Evolutionary conservation across 2,113 vertebrate genomes (phyloP), one percentile per base, ranked within the genome.

Genomic region (Platichthys flesus): DNA sequence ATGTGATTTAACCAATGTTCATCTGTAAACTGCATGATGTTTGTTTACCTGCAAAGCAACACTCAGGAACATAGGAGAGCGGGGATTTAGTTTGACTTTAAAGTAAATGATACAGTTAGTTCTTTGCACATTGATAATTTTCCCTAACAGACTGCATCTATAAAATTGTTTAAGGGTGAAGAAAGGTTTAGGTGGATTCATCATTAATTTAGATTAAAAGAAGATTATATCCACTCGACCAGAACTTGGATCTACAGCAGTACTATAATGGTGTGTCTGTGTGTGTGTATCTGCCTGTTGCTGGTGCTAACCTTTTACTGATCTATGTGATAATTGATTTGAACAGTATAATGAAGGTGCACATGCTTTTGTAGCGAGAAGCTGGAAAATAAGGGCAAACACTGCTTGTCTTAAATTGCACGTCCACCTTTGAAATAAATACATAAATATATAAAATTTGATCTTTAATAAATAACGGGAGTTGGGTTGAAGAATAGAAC

Each of bases 361-460:
- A 31, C 31, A 31, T 31, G 31, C 31, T 31, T 67, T 80, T 85
- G 69, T 9, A 47, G 60, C 76, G 52, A 84, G 65, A 71, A 85
- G 61, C 31, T 64, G 52, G 51, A n/a, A n/a, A 54, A 54, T 8
- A 5, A 66, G 76, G 70, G 79, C 28, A 68, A 78, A 75, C 62
- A 42, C 69, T 71, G 64, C 42, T 65, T 14, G 67, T 64, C 67
- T 82, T 81, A 37, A 81, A 79, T 82, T 87, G 69, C 86, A 90
- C 86, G 85, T 85, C 71, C 71, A 82, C 72, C 59, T 68, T 61
- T 61, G 57, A 91, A 92, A 91, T 93, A 92, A 93, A 93, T 91
- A 91, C 57, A 83, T 90, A 90, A 90, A 90, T 91, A 90, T 83
- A 90, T 88, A 80, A 89, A 55, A 64, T 76, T 78, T 72, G 52